phyloP scores from a whole-genome alignment of 2,113 vertebrate genomes.

The Nyctibius bracteatus region DNA sequence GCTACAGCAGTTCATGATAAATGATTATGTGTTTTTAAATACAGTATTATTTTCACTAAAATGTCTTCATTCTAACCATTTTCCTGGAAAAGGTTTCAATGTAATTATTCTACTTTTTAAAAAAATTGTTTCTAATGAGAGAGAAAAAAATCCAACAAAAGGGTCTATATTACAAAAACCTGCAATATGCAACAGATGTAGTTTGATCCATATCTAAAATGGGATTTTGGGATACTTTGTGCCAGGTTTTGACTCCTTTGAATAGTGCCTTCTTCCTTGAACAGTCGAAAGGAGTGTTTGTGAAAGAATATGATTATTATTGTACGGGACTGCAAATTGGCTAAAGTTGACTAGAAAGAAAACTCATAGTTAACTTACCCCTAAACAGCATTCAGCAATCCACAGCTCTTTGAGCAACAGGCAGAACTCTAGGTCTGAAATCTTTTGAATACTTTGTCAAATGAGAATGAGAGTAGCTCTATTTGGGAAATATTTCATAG shows the following conservation, averaged over 20 bases:
- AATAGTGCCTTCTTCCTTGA: neutral
- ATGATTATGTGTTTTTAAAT: neutral
- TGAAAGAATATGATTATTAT: neutral
- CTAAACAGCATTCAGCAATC: slow-evolving; percentile 79
- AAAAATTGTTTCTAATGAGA: neutral
- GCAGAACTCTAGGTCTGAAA: slow-evolving; percentile 76
- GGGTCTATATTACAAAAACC: neutral
- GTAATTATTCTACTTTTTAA: neutral
- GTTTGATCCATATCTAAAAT: neutral
- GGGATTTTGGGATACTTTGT: neutral
- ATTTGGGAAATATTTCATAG: slow-evolving; percentile 78
- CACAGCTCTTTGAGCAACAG: slow-evolving; percentile 80
- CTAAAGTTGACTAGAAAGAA: neutral
- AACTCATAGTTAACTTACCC: slow-evolving; percentile 63
- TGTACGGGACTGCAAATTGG: neutral
- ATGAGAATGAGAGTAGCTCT: slow-evolving; percentile 78
- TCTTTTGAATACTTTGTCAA: slow-evolving; percentile 74
- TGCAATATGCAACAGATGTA: neutral
- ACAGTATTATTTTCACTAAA: neutral
- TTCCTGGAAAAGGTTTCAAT: neutral
- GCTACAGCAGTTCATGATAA: neutral
- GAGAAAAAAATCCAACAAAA: neutral
- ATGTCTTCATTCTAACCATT: neutral
- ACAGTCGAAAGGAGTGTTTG: neutral
- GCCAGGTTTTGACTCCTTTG: neutral